Evolutionary conservation across 1,140 invertebrate species (phyloP), one percentile per base, ranked within the genome.

Genomic region (Eriosoma lanigerum): DNA sequence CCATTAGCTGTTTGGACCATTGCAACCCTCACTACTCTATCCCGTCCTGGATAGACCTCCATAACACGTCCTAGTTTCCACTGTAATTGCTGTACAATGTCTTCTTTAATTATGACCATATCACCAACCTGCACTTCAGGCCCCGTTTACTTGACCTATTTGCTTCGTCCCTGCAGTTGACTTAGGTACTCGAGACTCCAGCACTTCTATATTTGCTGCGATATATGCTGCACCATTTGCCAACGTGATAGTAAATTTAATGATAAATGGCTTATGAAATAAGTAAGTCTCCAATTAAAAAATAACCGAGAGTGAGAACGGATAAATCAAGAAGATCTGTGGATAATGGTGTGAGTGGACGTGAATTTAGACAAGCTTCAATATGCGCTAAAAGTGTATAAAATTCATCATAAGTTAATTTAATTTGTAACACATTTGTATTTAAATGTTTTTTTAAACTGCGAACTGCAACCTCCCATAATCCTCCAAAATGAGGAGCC

Each of bases 181-280:
- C 66, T 56, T 1, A 83, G 81, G 70, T 86, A 86, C 50, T 86
- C 85, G 6, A 68, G 68, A 5, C 81, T 82, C 84, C 85, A 86
- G 24, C 84, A 48, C 17, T 82, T 72, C 85, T 85, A 87, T 75
- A 87, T 84, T 68, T 84, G 75, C 75, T 86, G 84, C 12, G 66
- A 38, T 0, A 84, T 24, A 60, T 83, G 80, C 48, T 84, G 81
- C 0, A 83, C 48, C 3, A 26, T 64, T 68, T 85, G 82, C 83
- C 83, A 86, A 1, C 75, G 32, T 6, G 62, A n/a, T 19, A 66
- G 15, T 17, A 66, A n/a, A n/a, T 66, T n/a, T 66, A 8, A 15
- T 15, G 44, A 21, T 62, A 58, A 29, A n/a, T n/a, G 84, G 64
- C 17, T 52, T 1, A 15, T 19, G 19, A 12, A 15, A 17, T 15